A percentile compares a stretch with the other conserved stretches of the same genome.
These are phyloP conservation scores for Phlogophora meticulosa DNA, from an alignment of 2,888 invertebrate species.

Conservation along the genomic window DNA sequence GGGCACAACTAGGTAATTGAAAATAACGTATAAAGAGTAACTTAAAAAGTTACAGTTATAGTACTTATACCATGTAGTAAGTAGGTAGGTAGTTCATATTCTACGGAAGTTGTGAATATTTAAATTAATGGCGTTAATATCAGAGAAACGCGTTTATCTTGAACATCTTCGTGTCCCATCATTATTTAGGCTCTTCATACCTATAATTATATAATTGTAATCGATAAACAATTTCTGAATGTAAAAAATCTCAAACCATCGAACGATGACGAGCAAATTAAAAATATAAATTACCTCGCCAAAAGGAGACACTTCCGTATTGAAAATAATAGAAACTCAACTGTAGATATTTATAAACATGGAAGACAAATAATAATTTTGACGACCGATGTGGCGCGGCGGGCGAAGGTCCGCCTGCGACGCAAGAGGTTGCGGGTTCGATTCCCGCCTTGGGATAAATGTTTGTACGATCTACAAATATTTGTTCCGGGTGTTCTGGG, in stretches of 20 bases:
- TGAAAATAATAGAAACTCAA: background rate
- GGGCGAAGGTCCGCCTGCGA: too few species aligned
- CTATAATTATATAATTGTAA: slow-evolving; percentile 24
- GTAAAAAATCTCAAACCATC: too few species aligned
- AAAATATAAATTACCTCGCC: background rate
- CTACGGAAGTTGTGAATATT: slow-evolving; percentile 26
- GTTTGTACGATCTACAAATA: too few species aligned
- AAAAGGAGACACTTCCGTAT: background rate
- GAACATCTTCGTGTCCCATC: background rate
- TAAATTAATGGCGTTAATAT: slow-evolving; percentile 4
- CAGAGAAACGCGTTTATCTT: background rate
- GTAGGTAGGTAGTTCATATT: background rate
- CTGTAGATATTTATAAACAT: too few species aligned
- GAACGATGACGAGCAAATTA: background rate
- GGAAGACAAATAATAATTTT: too few species aligned
- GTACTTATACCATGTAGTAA: too few species aligned
- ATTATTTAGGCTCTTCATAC: slow-evolving; percentile 9
- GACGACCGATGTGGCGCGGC: too few species aligned
- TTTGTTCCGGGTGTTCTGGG: too few species aligned
- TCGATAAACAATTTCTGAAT: slow-evolving; percentile 8
- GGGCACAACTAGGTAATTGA: too few species aligned
- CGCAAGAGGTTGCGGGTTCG: too few species aligned
- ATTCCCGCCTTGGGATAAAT: too few species aligned
- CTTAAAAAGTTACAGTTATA: too few species aligned
- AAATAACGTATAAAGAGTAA: slow-evolving; percentile 9